phyloP scores from a whole-genome alignment of 23 tunicate genomes.

The Oikopleura vanhoeffeni region DNA sequence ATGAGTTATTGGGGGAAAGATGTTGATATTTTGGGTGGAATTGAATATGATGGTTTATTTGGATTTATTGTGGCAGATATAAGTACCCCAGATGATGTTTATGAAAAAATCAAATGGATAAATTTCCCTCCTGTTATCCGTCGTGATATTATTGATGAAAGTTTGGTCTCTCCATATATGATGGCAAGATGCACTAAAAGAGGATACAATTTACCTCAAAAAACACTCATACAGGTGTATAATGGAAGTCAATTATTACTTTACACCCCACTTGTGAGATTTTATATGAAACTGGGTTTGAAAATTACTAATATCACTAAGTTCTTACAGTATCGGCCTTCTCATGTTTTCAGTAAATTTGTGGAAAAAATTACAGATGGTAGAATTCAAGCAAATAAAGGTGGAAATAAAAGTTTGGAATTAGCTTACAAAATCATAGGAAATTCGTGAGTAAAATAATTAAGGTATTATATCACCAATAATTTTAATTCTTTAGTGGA shows the following conservation, averaged over 20 bases:
- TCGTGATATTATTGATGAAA: not conserved
- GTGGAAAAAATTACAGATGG: too few species aligned
- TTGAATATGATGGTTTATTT: not conserved
- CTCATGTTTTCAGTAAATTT: too few species aligned
- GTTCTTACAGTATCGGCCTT: too few species aligned
- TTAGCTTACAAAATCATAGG: too few species aligned
- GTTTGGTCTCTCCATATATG: not conserved
- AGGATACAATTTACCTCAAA: not conserved
- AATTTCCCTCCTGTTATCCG: conserved; percentile 6
- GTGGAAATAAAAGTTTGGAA: too few species aligned
- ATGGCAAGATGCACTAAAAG: not conserved
- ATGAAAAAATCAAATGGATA: not conserved
- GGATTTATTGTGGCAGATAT: conserved; percentile 15
- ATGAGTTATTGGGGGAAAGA: not conserved
- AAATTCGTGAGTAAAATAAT: too few species aligned
- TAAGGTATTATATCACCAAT: too few species aligned
- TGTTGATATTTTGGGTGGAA: not conserved
- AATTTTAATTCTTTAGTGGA: too few species aligned
- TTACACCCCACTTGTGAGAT: not conserved
- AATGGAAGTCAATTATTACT: not conserved
- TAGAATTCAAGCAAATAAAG: too few species aligned
- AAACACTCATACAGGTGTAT: not conserved
- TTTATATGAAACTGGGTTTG: too few species aligned
- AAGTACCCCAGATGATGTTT: not conserved
- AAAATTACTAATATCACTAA: too few species aligned